Conservation (phyloP, 1,140 invertebrate genomes). For the Macrobrachium nipponense region DNA sequence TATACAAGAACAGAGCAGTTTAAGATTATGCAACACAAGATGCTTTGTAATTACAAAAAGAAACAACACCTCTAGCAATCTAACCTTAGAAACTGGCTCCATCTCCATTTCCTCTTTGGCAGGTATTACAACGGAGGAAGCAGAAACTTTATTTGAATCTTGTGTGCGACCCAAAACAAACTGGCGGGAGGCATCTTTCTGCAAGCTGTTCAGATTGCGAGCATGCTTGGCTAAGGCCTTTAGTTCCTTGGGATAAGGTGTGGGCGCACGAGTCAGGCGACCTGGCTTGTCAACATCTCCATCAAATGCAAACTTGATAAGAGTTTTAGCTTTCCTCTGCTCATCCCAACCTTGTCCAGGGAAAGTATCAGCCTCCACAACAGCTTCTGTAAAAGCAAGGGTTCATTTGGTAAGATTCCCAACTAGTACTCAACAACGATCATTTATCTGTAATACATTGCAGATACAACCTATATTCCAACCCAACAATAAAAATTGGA, state of each 20-base stretch:
- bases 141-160: neutral
- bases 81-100: neutral
- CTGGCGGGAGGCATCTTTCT: conserved; percentile 64
- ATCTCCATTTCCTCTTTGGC: too few species aligned
- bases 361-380: conserved; percentile 51
- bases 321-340: conserved; percentile 68
- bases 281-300: conserved; percentile 65
- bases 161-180: conserved; percentile 65
- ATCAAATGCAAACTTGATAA: conserved; percentile 77
- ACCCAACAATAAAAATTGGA: too few species aligned
- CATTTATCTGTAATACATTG: neutral
- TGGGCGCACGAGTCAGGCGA: conserved; percentile 83
- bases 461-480: neutral
- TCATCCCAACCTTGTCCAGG: conserved; percentile 69
- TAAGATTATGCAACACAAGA: too few species aligned
- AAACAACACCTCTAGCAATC: neutral
- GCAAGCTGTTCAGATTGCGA: conserved; percentile 67
- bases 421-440: neutral
- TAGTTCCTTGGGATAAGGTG: conserved; percentile 93
- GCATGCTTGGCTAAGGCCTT: conserved; percentile 85
- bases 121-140: too few species aligned
- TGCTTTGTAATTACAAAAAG: too few species aligned
- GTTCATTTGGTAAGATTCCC: neutral
- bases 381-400: conserved; percentile 41
- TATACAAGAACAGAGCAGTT: too few species aligned